A percentile compares a stretch with the other conserved stretches of the same genome.
phyloP scores from a whole-genome alignment of 2,113 vertebrate genomes.

The Enhydra lutris region DNA sequence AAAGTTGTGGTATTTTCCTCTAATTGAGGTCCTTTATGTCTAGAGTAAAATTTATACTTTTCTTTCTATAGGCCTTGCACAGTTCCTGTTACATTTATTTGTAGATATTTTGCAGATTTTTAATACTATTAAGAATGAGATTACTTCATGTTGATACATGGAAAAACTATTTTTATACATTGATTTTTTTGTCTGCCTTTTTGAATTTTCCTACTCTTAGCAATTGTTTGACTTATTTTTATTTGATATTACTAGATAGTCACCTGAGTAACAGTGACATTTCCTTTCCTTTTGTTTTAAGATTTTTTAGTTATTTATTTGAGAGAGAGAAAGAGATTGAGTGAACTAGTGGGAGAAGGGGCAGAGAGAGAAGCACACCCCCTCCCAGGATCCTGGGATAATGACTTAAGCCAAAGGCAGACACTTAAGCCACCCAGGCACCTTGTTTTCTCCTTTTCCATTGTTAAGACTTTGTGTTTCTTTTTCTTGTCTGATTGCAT shows the following conservation, averaged over 20 bases:
- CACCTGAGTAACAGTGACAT: not conserved
- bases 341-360: not conserved
- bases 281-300: not conserved
- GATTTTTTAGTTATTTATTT: not conserved
- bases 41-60: not conserved
- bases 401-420: not conserved
- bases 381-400: not conserved
- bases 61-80: not conserved
- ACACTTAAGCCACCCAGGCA: not conserved
- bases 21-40: not conserved
- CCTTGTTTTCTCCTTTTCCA: not conserved
- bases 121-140: not conserved
- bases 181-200: not conserved
- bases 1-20: not conserved
- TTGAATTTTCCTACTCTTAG: not conserved
- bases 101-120: not conserved
- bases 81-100: not conserved
- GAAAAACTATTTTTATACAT: not conserved
- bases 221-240: not conserved
- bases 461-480: not conserved
- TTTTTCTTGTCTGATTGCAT: not conserved
- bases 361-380: not conserved
- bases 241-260: not conserved
- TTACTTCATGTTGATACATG: not conserved
- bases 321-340: not conserved